These are phyloP conservation scores for Panonychus citri DNA, from an alignment of 1,140 invertebrate species.

Conservation along the genomic window DNA sequence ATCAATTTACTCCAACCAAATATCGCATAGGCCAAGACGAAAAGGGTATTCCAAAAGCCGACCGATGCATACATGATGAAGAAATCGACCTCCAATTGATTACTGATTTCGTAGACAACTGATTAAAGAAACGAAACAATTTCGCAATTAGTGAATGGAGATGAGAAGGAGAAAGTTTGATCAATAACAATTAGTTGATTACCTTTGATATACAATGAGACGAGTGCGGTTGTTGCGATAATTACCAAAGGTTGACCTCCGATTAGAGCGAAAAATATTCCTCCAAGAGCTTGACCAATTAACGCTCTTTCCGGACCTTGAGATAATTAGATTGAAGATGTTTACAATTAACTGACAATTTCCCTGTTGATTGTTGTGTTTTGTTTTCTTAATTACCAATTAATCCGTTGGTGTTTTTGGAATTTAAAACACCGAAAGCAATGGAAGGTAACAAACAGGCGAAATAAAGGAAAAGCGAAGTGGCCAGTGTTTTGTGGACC, in stretches of 20 bases:
- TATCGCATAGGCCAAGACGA: conserved; percentile 26
- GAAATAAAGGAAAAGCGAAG: conserved; percentile 28
- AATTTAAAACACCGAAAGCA: conserved; percentile 30
- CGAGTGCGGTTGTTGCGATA: conserved; percentile 29
- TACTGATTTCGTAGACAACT: conserved; percentile 27
- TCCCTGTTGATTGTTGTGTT: neutral
- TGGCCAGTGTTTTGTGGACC: conserved; percentile 26
- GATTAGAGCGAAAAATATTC: conserved; percentile 27
- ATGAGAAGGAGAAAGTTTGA: too few species aligned
- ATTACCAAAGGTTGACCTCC: conserved; percentile 28
- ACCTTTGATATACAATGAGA: conserved; percentile 30
- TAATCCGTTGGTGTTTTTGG: conserved; percentile 26
- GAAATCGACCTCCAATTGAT: conserved; percentile 26
- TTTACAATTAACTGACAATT: neutral
- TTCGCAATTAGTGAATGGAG: too few species aligned
- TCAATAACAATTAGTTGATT: neutral
- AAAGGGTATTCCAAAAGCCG: conserved; percentile 29
- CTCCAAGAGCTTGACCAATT: conserved; percentile 29
- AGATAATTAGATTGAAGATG: conserved; percentile 10
- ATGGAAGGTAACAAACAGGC: conserved; percentile 28
- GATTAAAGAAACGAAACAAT: neutral
- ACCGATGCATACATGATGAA: conserved; percentile 29
- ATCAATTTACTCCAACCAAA: conserved; percentile 28
- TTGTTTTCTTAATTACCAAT: conserved; percentile 24
- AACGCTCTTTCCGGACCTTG: conserved; percentile 28